Evolutionary conservation across 2,113 vertebrate species (phyloP).

Genomic region (Atractosteus spatula): DNA sequence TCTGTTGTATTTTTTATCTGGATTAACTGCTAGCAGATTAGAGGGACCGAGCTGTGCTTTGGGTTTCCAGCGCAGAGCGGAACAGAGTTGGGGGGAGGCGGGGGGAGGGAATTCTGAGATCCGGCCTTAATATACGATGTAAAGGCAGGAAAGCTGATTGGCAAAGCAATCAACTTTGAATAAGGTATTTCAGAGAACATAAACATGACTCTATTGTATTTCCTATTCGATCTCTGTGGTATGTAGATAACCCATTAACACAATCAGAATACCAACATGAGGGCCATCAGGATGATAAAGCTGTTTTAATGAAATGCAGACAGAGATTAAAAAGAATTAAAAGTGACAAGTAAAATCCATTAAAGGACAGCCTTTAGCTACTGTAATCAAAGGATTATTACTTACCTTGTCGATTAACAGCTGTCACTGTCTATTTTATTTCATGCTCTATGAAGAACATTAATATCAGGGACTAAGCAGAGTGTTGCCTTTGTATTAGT

Average conservation of each 20-base stretch:
- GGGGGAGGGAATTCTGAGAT: not conserved
- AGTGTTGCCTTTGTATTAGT: constrained; percentile 42
- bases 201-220: constrained; percentile 49
- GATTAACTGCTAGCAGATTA: not conserved
- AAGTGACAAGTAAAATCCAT: constrained; percentile 66
- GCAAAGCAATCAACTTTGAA: constrained; percentile 57
- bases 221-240: constrained; percentile 35
- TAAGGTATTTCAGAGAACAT: constrained; percentile 39
- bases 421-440: constrained; percentile 39
- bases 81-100: not conserved
- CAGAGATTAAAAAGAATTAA: constrained; percentile 68
- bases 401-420: constrained; percentile 63
- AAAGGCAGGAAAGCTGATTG: constrained; percentile 38
- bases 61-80: not conserved
- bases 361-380: constrained; percentile 61
- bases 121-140: not conserved
- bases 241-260: constrained; percentile 51
- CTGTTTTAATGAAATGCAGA: constrained; percentile 60
- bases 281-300: constrained; percentile 56
- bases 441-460: constrained; percentile 7
- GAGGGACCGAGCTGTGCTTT: not conserved
- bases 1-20: not conserved
- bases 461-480: constrained; percentile 39
- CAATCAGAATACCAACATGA: constrained; percentile 52
- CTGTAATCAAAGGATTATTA: constrained; percentile 67